Conservation (phyloP, 1,140 invertebrate species). For the Liolophura sinensis region DNA sequence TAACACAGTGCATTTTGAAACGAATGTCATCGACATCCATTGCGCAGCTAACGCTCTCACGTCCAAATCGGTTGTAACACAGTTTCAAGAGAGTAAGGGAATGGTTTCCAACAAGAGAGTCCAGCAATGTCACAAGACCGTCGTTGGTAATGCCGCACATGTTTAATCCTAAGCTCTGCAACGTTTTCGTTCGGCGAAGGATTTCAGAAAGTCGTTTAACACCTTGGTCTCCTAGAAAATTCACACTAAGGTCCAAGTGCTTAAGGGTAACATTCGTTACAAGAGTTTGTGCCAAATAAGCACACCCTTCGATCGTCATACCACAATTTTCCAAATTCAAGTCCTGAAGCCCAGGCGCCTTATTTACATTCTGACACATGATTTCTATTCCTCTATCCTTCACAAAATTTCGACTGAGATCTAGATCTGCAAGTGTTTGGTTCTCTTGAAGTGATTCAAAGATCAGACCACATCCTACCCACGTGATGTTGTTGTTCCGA, state of each 20-base stretch:
- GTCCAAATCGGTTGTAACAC: constrained; percentile 47
- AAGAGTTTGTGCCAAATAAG: constrained; percentile 40
- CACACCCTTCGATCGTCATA: constrained; percentile 39
- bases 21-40: constrained; percentile 45
- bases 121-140: constrained; percentile 49
- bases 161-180: constrained; percentile 50
- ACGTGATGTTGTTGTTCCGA: constrained; percentile 43
- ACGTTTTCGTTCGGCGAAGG: constrained; percentile 43
- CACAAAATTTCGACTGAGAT: constrained; percentile 46
- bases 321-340: constrained; percentile 54
- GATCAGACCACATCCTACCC: constrained; percentile 42
- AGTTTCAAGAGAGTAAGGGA: constrained; percentile 41
- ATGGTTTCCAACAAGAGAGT: constrained; percentile 46
- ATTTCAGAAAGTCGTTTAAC: constrained; percentile 40
- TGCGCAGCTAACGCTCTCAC: constrained; percentile 34
- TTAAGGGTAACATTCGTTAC: constrained; percentile 41
- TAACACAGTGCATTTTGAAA: constrained; percentile 46
- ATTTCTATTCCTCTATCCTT: constrained; percentile 43
- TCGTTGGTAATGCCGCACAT: constrained; percentile 55
- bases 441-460: constrained; percentile 40
- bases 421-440: constrained; percentile 35
- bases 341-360: constrained; percentile 36
- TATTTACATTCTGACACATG: constrained; percentile 38
- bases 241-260: constrained; percentile 49
- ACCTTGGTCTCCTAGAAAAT: constrained; percentile 47